phyloP scores from a whole-genome alignment of 2,113 vertebrate genomes.

The Verasper variegatus region DNA sequence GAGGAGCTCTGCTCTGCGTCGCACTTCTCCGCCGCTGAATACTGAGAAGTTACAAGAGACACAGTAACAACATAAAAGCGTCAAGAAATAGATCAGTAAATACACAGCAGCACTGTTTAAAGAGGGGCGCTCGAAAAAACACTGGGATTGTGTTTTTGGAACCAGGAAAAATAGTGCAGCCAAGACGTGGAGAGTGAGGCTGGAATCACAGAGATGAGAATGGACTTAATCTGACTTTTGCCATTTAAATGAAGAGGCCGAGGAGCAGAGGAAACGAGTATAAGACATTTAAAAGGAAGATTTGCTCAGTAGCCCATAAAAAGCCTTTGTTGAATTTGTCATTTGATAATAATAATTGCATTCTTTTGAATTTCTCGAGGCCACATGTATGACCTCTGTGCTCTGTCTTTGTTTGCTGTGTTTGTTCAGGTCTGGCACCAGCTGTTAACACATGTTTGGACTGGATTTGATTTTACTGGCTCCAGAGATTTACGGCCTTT shows the following conservation, averaged over 20 bases:
- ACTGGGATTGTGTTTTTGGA: slow-evolving; percentile 55
- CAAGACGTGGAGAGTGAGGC: slow-evolving; percentile 6
- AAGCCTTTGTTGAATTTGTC: neutral
- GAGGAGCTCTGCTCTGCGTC: slow-evolving; percentile 65
- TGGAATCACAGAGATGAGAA: neutral
- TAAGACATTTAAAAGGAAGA: neutral
- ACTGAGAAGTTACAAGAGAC: slow-evolving; percentile 74
- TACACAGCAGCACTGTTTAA: slow-evolving; percentile 70
- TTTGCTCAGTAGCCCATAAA: slow-evolving; percentile 4
- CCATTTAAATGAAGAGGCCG: neutral
- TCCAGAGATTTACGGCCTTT: slow-evolving; percentile 13
- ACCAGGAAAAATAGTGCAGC: slow-evolving; percentile 50
- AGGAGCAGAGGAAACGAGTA: neutral
- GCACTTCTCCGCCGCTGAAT: slow-evolving; percentile 69
- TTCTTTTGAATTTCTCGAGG: neutral
- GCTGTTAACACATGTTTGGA: slow-evolving; percentile 38
- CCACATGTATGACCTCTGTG: neutral
- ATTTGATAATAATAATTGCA: slow-evolving; percentile 2
- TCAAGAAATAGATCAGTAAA: slow-evolving; percentile 76
- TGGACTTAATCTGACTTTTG: slow-evolving; percentile 17
- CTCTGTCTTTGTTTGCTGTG: slow-evolving; percentile 24
- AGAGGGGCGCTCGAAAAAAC: slow-evolving; percentile 57
- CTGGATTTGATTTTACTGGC: slow-evolving; percentile 9
- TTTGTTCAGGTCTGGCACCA: slow-evolving; percentile 40
- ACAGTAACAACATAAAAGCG: slow-evolving; percentile 74